These are phyloP conservation scores for Prunella strophiata DNA, from an alignment of 2,797 vertebrate species.

Conservation along the genomic window DNA sequence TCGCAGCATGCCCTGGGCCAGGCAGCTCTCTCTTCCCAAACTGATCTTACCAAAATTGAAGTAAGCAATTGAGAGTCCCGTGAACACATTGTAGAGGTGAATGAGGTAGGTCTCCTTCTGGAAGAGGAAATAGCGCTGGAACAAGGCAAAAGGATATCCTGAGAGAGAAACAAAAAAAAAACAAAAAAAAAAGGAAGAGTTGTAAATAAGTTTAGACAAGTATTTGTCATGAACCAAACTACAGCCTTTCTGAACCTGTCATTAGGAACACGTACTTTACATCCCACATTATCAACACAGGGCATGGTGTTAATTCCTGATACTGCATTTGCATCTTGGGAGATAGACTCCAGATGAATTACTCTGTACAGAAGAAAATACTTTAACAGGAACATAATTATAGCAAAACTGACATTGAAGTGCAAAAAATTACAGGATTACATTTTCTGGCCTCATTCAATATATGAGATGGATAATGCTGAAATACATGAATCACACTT, in stretches of 20 bases:
- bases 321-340: neutral
- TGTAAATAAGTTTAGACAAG: neutral
- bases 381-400: neutral
- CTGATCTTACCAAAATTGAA: slow-evolving; percentile 94
- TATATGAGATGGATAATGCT: neutral
- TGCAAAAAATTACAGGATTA: neutral
- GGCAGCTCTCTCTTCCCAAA: neutral
- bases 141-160: slow-evolving; percentile 95
- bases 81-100: slow-evolving; percentile 89
- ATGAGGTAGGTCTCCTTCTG: slow-evolving; percentile 86
- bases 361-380: neutral
- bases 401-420: neutral
- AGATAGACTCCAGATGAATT: neutral
- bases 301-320: neutral
- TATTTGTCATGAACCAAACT: neutral
- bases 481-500: neutral
- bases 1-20: neutral
- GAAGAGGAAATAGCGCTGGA: slow-evolving; percentile 90
- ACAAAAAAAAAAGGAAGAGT: neutral
- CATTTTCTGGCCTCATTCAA: neutral
- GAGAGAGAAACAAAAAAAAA: neutral
- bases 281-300: neutral
- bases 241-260: neutral
- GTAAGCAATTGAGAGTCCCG: slow-evolving; percentile 91
- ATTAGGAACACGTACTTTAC: neutral